Evolutionary conservation across 2,888 invertebrate genomes (phyloP), one percentile per base, ranked within the genome.

Genomic region (Yponomeuta malinellus): DNA sequence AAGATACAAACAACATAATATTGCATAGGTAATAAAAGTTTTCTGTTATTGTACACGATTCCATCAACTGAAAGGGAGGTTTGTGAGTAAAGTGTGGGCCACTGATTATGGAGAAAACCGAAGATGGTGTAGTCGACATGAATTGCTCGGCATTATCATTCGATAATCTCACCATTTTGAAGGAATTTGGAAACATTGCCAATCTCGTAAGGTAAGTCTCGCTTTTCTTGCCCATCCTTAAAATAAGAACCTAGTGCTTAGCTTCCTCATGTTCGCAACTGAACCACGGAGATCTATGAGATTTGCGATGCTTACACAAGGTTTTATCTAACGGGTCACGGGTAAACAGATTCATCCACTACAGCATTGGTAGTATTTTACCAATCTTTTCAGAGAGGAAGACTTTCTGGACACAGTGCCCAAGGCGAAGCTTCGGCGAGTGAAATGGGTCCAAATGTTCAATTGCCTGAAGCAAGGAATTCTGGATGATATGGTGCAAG

Each of bases 391-490:
- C 74, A 92, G 93, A 75, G 84, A 86, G 79, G 91, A 92, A 81
- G 92, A 92, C 72, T 92, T 93, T 75, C 80, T 90, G 8, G 84
- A 88, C 76, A 86, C 83, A 70, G 87, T 91, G 6, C 90, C 89
- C 2, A 89, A 89, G 79, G 81, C 85, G 10, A 89, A 90, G 78
- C 74, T 89, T 9, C 83, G 77, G 74, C 80, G 87, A 73, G 84
- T 93, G 0, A 89, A 91, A 81, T 92, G 92, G 93, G 81, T 86
- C 23, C 89, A 86, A 29, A 86, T 90, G 83, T 89, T 91, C 72
- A 85, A 89, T 73, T 88, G 83, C 73, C 76, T 92, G 71, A 91
- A 90, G 76, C 87, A 89, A 78, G 81, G 83, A 3, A 87, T 92
- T 68, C 78, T 86, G 10, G 84, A 87, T 74, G 89, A 88, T 74